Conservation (phyloP, 2,797 vertebrate species). For the Pseudomugil gertrudae region DNA sequence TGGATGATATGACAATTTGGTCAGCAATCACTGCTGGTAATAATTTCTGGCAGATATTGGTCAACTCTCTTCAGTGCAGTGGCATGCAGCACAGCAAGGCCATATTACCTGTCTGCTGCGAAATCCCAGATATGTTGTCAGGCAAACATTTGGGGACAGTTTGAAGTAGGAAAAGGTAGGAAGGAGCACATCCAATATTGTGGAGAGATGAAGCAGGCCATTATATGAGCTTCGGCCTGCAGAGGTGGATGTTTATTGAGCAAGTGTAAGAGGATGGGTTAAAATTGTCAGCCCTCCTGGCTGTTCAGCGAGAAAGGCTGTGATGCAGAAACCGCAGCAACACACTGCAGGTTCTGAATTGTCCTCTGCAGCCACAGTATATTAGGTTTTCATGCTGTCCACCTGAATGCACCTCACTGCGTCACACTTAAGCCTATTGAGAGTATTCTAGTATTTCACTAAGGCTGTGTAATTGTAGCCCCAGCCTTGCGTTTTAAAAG, state of each 20-base stretch:
- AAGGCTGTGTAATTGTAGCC: slow-evolving; percentile 27
- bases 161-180: slow-evolving; percentile 45
- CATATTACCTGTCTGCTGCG: slow-evolving; percentile 61
- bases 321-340: slow-evolving; percentile 45
- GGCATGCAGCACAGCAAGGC: slow-evolving; percentile 62
- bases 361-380: slow-evolving; percentile 62
- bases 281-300: slow-evolving; percentile 7
- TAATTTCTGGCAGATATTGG: slow-evolving; percentile 64
- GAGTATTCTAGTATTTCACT: slow-evolving; percentile 32
- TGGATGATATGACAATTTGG: slow-evolving; percentile 65
- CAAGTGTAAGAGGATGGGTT: slow-evolving; percentile 43
- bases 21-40: slow-evolving; percentile 65
- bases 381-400: slow-evolving; percentile 64
- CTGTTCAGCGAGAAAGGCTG: slow-evolving; percentile 44
- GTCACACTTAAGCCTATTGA: slow-evolving; percentile 26
- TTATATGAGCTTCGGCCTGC: slow-evolving; percentile 62
- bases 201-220: slow-evolving; percentile 54
- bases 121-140: slow-evolving; percentile 65
- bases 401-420: slow-evolving; percentile 53
- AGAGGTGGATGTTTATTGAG: slow-evolving; percentile 73
- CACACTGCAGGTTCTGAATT: slow-evolving; percentile 55
- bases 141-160: slow-evolving; percentile 60
- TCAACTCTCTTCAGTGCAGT: slow-evolving; percentile 54
- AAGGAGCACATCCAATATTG: slow-evolving; percentile 68
- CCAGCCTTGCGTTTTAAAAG: not conserved